Base-by-base conservation (phyloP, 2,797 vertebrate genomes). In the Hemibagrus guttatus region DNA sequence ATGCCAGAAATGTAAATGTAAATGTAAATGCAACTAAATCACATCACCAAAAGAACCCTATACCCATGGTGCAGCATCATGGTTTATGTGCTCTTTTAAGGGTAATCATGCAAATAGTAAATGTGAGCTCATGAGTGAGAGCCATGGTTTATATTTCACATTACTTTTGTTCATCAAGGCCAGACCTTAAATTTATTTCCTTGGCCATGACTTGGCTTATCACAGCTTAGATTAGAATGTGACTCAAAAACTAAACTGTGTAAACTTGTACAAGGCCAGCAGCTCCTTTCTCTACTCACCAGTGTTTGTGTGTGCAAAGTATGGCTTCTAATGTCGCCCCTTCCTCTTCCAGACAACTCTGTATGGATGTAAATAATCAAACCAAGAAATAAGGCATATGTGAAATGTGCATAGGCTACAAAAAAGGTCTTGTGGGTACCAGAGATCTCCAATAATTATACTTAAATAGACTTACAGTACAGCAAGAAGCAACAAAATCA, bases 291-390 rank as follows among this genome's bases (percentile, higher is more conserved):
- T 76, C 2, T 87, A 80, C 97, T 96, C 94, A 99, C 98, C 98
- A 99, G 92, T 99, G 98, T 91, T 99, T 99, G 93, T 99, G 98
- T 69, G 98, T 99, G 68, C 98, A 99, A 64, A 99, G 95, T 90
- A 99, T 98, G 83, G 98, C 98, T 88, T 99, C 96, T 85, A 99
- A 93, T 6, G 92, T 94, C 76, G 96, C 97, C 2, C 96, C 97
- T 82, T 99, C 97, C 89, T 97, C 94, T 89, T 97, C 95, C 5
- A 99, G 95, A 85, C 92, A 96, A 81, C 96, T 93, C 98, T 99
- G 91, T 54, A 89, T 81, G 86, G 82, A 58, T 49, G 83, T 14
- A 92, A 68, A 75, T 2, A 14, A 17, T 11, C 61, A 81, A 21
- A 81, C 16, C 23, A 83, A 71, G 9, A 89, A 75, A 87, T 71